Evolutionary conservation across 2,113 vertebrate genomes (phyloP).

Genomic region (Bujurquina vittata): DNA sequence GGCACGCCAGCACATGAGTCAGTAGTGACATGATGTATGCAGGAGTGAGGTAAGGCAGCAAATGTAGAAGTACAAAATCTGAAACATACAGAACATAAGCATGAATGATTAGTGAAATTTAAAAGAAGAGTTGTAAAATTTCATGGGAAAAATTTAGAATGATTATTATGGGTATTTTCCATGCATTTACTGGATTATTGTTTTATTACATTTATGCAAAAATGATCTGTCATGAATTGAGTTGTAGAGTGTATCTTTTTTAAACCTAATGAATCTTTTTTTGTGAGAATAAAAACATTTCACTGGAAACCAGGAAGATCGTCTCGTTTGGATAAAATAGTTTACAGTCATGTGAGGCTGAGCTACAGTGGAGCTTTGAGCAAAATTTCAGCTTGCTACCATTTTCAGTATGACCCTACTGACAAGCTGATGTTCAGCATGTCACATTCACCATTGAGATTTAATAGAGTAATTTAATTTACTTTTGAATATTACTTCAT

Average conservation of each 20-base stretch:
- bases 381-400: not conserved
- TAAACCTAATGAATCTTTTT: no score
- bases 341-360: not conserved
- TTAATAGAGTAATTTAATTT: not conserved
- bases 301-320: no score
- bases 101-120: not conserved
- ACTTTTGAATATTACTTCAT: not conserved
- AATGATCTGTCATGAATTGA: not conserved
- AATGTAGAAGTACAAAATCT: slow-evolving; percentile 41
- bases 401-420: no score
- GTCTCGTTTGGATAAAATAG: no score
- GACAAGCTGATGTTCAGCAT: not conserved
- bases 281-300: no score
- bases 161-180: not conserved
- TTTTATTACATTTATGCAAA: not conserved
- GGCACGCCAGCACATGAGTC: slow-evolving; percentile 80
- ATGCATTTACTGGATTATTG: not conserved
- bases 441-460: not conserved
- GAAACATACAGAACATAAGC: slow-evolving; percentile 40
- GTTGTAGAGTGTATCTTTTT: not conserved
- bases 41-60: slow-evolving; percentile 21
- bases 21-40: slow-evolving; percentile 77
- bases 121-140: not conserved
- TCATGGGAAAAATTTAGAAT: not conserved
- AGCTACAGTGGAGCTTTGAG: not conserved